Base-by-base conservation (phyloP, 2,888 invertebrate genomes). In the Hyalella azteca region DNA sequence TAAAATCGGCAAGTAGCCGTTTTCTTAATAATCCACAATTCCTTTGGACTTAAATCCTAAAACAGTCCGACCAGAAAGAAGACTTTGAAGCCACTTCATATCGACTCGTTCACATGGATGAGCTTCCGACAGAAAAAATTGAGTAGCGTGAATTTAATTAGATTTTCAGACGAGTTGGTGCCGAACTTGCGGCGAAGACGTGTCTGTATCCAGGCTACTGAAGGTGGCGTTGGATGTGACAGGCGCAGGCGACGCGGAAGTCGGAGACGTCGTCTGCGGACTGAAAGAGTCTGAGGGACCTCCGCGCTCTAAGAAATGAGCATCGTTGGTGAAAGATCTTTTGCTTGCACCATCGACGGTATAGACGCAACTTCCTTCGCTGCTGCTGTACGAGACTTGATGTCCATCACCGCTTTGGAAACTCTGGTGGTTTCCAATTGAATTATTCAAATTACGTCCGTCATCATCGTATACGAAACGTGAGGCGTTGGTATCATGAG, bases 141-240 rank as follows among this genome's bases (percentile, higher is more conserved):
- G n/a, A n/a, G n/a, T n/a, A n/a, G n/a, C n/a, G n/a, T n/a, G n/a
- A n/a, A n/a, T n/a, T n/a, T n/a, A n/a, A n/a, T n/a, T n/a, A n/a
- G n/a, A n/a, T n/a, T n/a, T n/a, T 66, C 36, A 66, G 19, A 66
- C 66, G 11, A 66, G 66, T 19, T 66, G 66, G 39, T 36, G 66
- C 19, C 36, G 66, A 36, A 66, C 36, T 5, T 32, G 66, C 4
- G 66, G 36, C 19, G 66, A 66, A 3, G 66, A 9, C 32, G 66
- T 29, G n/a, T 66, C 66, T 29, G 32, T 36, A 9, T 66, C 36
- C 9, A 3, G 36, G 66, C 66, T 66, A 19, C 36, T 29, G 9
- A 36, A 22, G 13, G 32, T 19, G 19, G 66, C 66, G 19, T n/a
- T n/a, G n/a, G n/a, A n/a, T n/a, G n/a, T n/a, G n/a, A 36, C 7